Evolutionary conservation across 2,113 vertebrate genomes (phyloP).

Genomic region (Cepphus grylle): DNA sequence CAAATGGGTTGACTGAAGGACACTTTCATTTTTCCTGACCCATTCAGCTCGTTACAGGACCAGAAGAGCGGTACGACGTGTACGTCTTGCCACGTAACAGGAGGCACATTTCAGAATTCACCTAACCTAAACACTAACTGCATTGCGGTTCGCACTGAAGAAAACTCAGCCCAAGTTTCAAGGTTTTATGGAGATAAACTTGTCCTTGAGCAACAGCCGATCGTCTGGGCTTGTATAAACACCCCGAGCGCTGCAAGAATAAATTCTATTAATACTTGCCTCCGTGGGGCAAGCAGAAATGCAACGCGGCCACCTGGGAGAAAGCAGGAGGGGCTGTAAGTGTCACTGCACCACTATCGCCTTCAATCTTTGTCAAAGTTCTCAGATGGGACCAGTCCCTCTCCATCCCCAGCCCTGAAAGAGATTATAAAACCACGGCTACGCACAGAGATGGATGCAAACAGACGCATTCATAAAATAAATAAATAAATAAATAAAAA

Average conservation of each 20-base stretch:
- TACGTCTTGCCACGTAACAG: fast-evolving
- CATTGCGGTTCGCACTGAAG: fast-evolving
- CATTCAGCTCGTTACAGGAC: fast-evolving
- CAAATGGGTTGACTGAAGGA: not conserved
- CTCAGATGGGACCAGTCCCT: not conserved
- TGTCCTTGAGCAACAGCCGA: not conserved
- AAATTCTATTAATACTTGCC: not conserved
- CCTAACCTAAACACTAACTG: not conserved
- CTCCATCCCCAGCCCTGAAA: not conserved
- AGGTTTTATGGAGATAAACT: not conserved
- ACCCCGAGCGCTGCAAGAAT: fast-evolving
- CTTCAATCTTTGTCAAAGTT: not conserved
- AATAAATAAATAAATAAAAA: not conserved
- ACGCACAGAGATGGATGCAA: not conserved
- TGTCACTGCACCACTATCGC: not conserved
- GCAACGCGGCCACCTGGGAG: not conserved
- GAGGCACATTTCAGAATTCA: not conserved
- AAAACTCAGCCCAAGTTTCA: not conserved
- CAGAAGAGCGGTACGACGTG: fast-evolving
- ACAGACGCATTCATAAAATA: not conserved
- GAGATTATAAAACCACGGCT: not conserved
- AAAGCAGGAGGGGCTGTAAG: not conserved
- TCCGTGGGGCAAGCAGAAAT: fast-evolving
- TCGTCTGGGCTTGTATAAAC: not conserved
- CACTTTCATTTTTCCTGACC: not conserved